A percentile compares a stretch with the other conserved stretches of the same genome.
phyloP scores from a whole-genome alignment of 2,888 invertebrate genomes.

The Cosmorhoe ocellata region DNA sequence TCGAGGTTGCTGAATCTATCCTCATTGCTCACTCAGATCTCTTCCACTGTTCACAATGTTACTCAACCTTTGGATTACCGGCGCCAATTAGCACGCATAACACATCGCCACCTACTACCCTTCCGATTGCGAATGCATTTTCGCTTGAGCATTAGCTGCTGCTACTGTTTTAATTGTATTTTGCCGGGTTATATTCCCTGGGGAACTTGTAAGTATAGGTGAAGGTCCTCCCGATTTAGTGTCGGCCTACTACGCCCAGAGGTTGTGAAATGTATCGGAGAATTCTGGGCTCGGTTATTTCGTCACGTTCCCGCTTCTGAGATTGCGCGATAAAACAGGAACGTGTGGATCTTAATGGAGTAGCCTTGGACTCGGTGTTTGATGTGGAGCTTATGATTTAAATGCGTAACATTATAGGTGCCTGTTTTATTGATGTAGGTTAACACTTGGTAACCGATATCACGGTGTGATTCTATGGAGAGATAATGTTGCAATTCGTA shows the following conservation, averaged over 20 bases:
- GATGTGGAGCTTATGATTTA: slow-evolving; percentile 20
- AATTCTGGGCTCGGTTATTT: slow-evolving; percentile 51
- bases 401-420: slow-evolving; percentile 6
- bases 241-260: slow-evolving; percentile 57
- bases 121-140: slow-evolving; percentile 23
- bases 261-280: slow-evolving; percentile 63
- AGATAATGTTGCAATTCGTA: no score
- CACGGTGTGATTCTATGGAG: slow-evolving; percentile 1
- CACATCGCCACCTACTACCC: slow-evolving; percentile 31
- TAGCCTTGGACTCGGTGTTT: slow-evolving; percentile 38
- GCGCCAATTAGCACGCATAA: slow-evolving; percentile 36
- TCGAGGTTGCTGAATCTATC: slow-evolving; percentile 35
- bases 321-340: slow-evolving; percentile 37
- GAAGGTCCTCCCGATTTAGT: slow-evolving; percentile 79
- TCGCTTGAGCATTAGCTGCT: slow-evolving; percentile 13
- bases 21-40: slow-evolving; percentile 32
- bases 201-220: slow-evolving; percentile 67
- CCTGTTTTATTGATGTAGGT: slow-evolving; percentile 15
- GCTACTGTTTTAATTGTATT: slow-evolving; percentile 22
- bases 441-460: slow-evolving; percentile 20
- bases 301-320: slow-evolving; percentile 44
- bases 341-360: slow-evolving; percentile 37
- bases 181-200: slow-evolving; percentile 44
- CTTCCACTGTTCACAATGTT: slow-evolving; percentile 26
- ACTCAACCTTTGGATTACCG: slow-evolving; percentile 34